These are phyloP conservation scores for Grammomys surdaster DNA, from an alignment of 2,113 vertebrate species.

Conservation along the genomic window DNA sequence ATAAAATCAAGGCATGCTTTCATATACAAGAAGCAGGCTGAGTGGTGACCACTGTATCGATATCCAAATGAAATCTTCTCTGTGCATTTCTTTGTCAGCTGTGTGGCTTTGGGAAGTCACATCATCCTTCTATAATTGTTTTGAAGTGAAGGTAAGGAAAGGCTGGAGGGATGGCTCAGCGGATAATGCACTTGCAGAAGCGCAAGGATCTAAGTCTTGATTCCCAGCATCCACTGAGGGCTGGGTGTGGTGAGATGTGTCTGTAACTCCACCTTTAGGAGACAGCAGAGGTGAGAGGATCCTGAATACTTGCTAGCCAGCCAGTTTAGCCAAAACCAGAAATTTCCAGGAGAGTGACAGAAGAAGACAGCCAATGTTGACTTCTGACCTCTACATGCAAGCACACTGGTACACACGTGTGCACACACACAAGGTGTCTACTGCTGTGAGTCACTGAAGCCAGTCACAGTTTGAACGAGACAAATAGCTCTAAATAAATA, in stretches of 20 bases:
- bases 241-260: neutral
- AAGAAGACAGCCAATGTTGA: neutral
- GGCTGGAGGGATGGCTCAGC: neutral
- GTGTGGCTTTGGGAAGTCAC: neutral
- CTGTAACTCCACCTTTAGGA: neutral
- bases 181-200: neutral
- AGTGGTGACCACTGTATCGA: neutral
- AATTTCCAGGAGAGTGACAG: neutral
- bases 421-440: neutral
- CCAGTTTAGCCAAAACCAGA: neutral
- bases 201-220: neutral
- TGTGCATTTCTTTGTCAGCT: neutral
- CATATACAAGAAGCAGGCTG: neutral
- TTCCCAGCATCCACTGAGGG: no score
- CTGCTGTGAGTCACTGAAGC: neutral
- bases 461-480: neutral
- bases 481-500: neutral
- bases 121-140: accelerated
- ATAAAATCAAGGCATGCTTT: neutral
- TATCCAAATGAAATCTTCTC: neutral
- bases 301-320: neutral
- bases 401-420: neutral
- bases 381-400: neutral
- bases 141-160: accelerated
- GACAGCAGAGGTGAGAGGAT: neutral